Conservation (phyloP, 2,888 invertebrate genomes). For the Dicyrtomina minuta region DNA sequence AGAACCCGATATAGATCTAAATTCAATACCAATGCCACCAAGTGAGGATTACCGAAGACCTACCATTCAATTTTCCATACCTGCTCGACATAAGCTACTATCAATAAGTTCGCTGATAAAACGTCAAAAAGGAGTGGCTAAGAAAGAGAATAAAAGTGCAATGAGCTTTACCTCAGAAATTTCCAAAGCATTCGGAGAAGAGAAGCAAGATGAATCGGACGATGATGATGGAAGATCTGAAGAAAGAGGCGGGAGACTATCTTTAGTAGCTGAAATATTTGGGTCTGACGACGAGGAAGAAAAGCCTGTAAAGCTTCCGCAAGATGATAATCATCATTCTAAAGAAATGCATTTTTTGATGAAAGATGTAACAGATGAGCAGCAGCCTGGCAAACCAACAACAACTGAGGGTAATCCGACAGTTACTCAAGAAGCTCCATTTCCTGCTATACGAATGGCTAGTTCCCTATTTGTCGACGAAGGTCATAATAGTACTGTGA, state of each 20-base stretch:
- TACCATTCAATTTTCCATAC: constrained; percentile 53
- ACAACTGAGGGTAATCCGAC: not conserved
- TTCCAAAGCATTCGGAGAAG: constrained; percentile 59
- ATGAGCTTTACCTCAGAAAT: constrained; percentile 52
- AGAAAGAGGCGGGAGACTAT: constrained; percentile 41
- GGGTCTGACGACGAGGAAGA: constrained; percentile 51
- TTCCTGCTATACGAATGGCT: no score
- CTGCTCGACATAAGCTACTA: constrained; percentile 49
- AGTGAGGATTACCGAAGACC: constrained; percentile 48
- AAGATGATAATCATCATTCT: no score
- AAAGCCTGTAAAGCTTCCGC: not conserved
- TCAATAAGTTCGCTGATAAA: constrained; percentile 51
- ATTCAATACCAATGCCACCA: constrained; percentile 47
- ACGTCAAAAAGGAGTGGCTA: constrained; percentile 50
- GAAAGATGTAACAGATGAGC: no score
- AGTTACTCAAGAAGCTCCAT: not conserved
- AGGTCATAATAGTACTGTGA: no score
- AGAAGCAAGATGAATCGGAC: constrained; percentile 35
- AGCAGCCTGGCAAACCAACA: not conserved
- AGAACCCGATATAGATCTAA: constrained; percentile 36
- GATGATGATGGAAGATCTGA: constrained; percentile 32
- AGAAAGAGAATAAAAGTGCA: constrained; percentile 43
- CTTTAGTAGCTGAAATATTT: constrained; percentile 51
- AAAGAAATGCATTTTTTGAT: no score
- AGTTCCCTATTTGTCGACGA: no score